Base-by-base conservation (phyloP, 23 tunicate species). In the Aplidium turbinatum region DNA sequence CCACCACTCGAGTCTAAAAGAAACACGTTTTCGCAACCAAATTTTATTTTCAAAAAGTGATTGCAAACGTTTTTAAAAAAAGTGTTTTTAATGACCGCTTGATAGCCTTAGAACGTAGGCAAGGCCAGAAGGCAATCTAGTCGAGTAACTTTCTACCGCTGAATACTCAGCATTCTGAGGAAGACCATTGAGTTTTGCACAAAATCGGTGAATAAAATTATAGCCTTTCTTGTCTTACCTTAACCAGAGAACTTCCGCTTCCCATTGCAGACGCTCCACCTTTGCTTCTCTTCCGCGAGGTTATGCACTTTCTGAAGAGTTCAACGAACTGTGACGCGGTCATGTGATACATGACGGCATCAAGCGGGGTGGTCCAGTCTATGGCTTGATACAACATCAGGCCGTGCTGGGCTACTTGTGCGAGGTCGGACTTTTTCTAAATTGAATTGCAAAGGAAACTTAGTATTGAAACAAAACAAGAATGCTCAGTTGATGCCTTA, bases 1-100 rank as follows among this genome's bases (percentile, higher is more conserved):
- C 97, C 0, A 60, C 40, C 56, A 77, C 89, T 40, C 89, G 77
- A 22, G 97, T 82, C 97, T 90, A 77, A 58, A 89, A 56, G 3
- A 11, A 42, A 42, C 50, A 42, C 13, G 11, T 42, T 16, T 9
- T 42, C 50, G 50, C 11, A 42, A 42, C 16, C 5, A 38, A 36
- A 65, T 54, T 42, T 42, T 42, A 42, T 42, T 9, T 42, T 42
- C 13, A 42, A 9, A 42, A 13, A 42, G 48, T 42, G n/a, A n/a
- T n/a, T n/a, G n/a, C n/a, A n/a, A n/a, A n/a, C n/a, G n/a, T n/a
- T n/a, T n/a, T n/a, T n/a, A n/a, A n/a, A n/a, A n/a, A n/a, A n/a
- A n/a, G n/a, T n/a, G n/a, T n/a, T n/a, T n/a, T n/a, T n/a, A n/a
- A n/a, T n/a, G n/a, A n/a, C n/a, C n/a, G n/a, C n/a, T n/a, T n/a